A percentile compares a stretch with the other conserved stretches of the same genome.
Evolutionary conservation across 2,797 vertebrate species (phyloP).

Genomic region (Eupleurogrammus muticus): DNA sequence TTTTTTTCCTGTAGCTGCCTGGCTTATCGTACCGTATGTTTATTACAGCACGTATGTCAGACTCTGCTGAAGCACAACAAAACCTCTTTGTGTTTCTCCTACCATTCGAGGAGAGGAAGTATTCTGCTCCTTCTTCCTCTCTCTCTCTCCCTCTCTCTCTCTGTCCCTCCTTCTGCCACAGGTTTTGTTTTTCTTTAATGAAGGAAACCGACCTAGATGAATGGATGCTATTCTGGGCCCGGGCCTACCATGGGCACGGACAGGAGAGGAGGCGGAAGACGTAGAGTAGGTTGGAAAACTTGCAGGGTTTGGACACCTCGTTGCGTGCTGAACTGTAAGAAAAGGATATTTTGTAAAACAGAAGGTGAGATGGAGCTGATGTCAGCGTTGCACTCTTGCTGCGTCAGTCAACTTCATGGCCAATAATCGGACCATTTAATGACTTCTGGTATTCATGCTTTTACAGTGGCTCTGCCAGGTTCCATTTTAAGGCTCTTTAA

Average conservation of each 20-base stretch:
- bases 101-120: conserved; percentile 50
- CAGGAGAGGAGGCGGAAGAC: background rate
- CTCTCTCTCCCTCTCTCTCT: conserved; percentile 37
- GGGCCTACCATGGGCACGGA: conserved; percentile 35
- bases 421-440: conserved; percentile 35
- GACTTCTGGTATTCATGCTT: conserved; percentile 38
- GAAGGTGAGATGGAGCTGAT: conserved; percentile 8
- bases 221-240: conserved; percentile 65
- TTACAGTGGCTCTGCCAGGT: conserved; percentile 2
- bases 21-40: conserved; percentile 23
- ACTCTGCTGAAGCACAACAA: conserved; percentile 47
- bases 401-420: conserved; percentile 27
- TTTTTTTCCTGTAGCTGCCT: conserved; percentile 22
- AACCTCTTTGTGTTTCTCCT: conserved; percentile 65
- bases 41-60: conserved; percentile 31
- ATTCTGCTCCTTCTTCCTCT: conserved; percentile 30
- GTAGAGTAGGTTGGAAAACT: conserved; percentile 37
- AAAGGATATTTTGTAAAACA: conserved; percentile 31
- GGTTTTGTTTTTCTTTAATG: conserved; percentile 59
- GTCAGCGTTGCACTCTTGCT: conserved; percentile 35
- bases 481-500: conserved; percentile 13
- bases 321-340: conserved; percentile 35
- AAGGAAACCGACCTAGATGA: conserved; percentile 54
- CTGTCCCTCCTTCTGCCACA: conserved; percentile 33
- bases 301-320: conserved; percentile 44